Evolutionary conservation across 2,797 vertebrate genomes (phyloP).

Genomic region (Propithecus perrieri): DNA sequence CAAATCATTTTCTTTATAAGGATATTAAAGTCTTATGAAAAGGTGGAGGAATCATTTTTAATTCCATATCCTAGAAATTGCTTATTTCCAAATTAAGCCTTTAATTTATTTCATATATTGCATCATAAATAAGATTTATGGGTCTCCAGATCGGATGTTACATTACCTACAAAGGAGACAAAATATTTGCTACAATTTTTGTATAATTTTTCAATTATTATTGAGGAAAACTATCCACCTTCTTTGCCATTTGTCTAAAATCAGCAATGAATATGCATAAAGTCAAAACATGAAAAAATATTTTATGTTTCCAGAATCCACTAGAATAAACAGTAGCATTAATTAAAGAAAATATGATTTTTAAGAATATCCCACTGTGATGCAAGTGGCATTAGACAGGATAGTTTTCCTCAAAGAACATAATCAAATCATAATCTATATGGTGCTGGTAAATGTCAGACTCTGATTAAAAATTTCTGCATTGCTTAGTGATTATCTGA

Average conservation of each 20-base stretch:
- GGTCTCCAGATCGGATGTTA: neutral
- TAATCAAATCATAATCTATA: neutral
- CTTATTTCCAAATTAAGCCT: neutral
- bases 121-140: neutral
- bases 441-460: neutral
- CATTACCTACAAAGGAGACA: neutral
- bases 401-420: neutral
- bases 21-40: neutral
- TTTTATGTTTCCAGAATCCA: neutral
- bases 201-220: neutral
- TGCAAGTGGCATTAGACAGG: neutral
- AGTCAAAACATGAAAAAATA: neutral
- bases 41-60: neutral
- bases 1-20: neutral
- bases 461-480: neutral
- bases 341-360: neutral
- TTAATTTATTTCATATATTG: neutral
- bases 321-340: neutral
- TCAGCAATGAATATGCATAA: neutral
- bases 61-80: neutral
- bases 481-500: slow-evolving; percentile 2
- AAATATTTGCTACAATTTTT: neutral
- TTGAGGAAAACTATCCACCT: neutral
- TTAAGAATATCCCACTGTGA: neutral
- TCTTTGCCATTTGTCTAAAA: neutral